Evolutionary conservation across 2,888 invertebrate genomes (phyloP).

Genomic region (Nasonia oneida): DNA sequence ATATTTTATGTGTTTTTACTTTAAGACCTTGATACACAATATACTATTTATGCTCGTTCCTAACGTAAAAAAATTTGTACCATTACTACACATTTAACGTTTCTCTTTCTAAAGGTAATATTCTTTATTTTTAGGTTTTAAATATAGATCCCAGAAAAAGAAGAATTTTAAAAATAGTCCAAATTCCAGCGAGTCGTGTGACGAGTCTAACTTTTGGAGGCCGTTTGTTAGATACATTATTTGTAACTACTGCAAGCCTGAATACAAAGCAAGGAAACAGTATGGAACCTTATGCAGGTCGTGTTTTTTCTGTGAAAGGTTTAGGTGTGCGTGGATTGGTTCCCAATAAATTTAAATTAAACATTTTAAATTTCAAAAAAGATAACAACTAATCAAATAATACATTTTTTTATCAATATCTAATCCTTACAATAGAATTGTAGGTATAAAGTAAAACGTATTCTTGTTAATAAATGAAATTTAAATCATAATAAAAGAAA

Average conservation of each 20-base stretch:
- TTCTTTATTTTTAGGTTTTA: conserved; percentile 16
- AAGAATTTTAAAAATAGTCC: conserved; percentile 81
- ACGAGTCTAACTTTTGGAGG: conserved; percentile 88
- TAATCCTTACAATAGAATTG: too few relatives aligned
- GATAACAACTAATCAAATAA: too few relatives aligned
- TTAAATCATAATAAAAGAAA: too few relatives aligned
- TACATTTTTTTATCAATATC: too few relatives aligned
- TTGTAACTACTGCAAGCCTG: conserved; percentile 76
- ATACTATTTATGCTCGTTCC: too few relatives aligned
- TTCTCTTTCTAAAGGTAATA: not conserved
- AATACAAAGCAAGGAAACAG: not conserved
- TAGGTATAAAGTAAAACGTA: too few relatives aligned
- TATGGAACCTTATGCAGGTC: not conserved
- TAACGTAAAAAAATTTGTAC: too few relatives aligned
- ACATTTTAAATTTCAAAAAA: not conserved
- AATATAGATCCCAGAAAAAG: conserved; percentile 78
- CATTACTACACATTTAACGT: too few relatives aligned
- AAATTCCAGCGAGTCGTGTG: conserved; percentile 82
- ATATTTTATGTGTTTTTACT: too few relatives aligned
- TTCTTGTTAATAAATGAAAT: too few relatives aligned
- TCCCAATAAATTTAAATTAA: conserved; percentile 8
- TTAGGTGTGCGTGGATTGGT: conserved; percentile 8
- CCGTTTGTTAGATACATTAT: conserved; percentile 83
- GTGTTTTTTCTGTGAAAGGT: conserved; percentile 1
- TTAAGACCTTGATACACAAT: too few relatives aligned